A percentile compares a stretch with the other conserved stretches of the same genome.
Evolutionary conservation across 1,140 invertebrate genomes (phyloP).

Genomic region (Pachypsylla venusta): DNA sequence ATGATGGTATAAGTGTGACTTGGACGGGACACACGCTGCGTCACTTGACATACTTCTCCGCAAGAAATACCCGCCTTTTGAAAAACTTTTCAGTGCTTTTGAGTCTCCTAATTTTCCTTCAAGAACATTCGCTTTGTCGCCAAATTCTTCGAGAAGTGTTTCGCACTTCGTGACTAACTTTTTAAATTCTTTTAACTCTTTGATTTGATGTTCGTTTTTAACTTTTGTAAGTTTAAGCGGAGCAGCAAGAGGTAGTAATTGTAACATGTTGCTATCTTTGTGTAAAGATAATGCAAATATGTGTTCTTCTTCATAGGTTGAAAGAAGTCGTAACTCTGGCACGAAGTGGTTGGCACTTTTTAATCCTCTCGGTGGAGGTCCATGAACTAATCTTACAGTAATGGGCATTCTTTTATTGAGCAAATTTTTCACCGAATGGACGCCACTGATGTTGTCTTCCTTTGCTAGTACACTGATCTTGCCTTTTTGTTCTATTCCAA

Average conservation of each 20-base stretch:
- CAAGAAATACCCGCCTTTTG: conserved; percentile 43
- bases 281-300: conserved; percentile 70
- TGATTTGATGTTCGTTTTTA: conserved; percentile 65
- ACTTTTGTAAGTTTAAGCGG: conserved; percentile 71
- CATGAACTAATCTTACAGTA: conserved; percentile 78
- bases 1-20: conserved; percentile 31
- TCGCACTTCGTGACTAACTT: conserved; percentile 63
- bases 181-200: conserved; percentile 61
- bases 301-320: conserved; percentile 67
- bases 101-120: conserved; percentile 52
- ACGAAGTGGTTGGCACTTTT: conserved; percentile 66
- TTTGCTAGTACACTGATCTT: conserved; percentile 79
- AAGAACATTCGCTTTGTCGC: conserved; percentile 59
- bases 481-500: conserved; percentile 70
- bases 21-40: conserved; percentile 39
- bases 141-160: conserved; percentile 60
- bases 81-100: conserved; percentile 25
- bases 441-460: conserved; percentile 83
- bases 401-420: conserved; percentile 74
- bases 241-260: conserved; percentile 68
- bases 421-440: conserved; percentile 72
- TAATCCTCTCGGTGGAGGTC: conserved; percentile 58
- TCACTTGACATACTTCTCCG: conserved; percentile 58
- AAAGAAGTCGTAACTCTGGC: conserved; percentile 58
- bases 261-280: conserved; percentile 56